Evolutionary conservation across 2,888 invertebrate species (phyloP), one percentile per base, ranked within the genome.

Genomic region (Euclidia mi): DNA sequence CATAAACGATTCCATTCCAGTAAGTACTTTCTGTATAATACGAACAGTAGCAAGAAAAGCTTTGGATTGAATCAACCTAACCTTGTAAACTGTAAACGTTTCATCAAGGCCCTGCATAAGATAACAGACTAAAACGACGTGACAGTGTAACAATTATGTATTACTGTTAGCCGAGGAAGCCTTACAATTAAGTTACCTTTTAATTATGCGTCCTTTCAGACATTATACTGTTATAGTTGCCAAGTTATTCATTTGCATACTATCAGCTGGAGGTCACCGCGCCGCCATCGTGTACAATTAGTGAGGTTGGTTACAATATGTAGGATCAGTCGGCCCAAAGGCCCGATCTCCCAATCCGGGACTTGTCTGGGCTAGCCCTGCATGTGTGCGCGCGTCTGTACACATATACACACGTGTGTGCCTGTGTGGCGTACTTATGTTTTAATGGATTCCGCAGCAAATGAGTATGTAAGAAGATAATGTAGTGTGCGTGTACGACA

Each of bases 231-330:
- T 14, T 44, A 52, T 48, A 42, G 56, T 12, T 50, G 60, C 55
- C 68, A 44, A 65, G 71, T 68, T 63, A 57, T 71, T 68, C 56
- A 73, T 73, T 73, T 71, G 71, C 75, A 71, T 74, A 74, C 51
- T 63, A 71, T 73, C 71, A 65, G 57, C 56, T 71, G 47, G 52
- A 60, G 62, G 71, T 71, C 75, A 68, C 48, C 43, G 52, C 57
- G 55, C 60, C 66, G 51, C 7, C 20, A 7, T 66, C 59, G 64
- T 63, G 61, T 73, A 59, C 60, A 65, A 75, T 76, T 76, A 76
- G 65, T 67, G 53, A 56, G 71, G 58, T 51, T 50, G 64, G 65
- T 44, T 51, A 56, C 65, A 62, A 55, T n/a, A 63, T 63, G 75
- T 60, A 50, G 65, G 71, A 66, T 71, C 59, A 59, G 60, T 34